phyloP scores from a whole-genome alignment of 2,888 invertebrate genomes.

The Cephonodes hylas region DNA sequence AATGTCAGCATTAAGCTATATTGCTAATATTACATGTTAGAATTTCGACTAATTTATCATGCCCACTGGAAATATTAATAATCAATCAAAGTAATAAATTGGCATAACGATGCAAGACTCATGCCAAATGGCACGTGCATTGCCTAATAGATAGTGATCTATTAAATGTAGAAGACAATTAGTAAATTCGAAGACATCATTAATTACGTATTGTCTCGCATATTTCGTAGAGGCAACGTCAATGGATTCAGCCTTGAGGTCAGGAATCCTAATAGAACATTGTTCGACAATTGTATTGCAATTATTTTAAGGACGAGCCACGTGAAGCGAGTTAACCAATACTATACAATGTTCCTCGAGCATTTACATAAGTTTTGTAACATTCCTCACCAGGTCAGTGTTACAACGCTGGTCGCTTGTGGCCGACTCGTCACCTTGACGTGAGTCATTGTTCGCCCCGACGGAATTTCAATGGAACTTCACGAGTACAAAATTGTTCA shows the following conservation, averaged over 20 bases:
- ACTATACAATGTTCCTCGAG: not conserved
- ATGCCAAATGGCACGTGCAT: too few relatives aligned
- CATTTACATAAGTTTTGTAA: not conserved
- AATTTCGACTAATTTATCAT: too few relatives aligned
- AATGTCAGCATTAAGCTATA: too few relatives aligned
- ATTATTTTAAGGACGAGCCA: not conserved
- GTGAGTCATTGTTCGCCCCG: constrained; percentile 20
- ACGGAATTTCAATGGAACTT: constrained; percentile 25
- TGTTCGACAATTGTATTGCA: not conserved
- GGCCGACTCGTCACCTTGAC: constrained; percentile 20
- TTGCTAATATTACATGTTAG: too few relatives aligned
- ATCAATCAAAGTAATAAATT: too few relatives aligned
- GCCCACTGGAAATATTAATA: too few relatives aligned
- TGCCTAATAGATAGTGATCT: not conserved
- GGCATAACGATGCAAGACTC: too few relatives aligned
- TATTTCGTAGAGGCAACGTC: not conserved
- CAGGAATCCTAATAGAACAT: not conserved
- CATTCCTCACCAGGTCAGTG: constrained; percentile 1
- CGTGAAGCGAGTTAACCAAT: not conserved
- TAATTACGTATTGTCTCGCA: not conserved
- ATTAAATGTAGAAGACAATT: not conserved
- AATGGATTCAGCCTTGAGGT: not conserved
- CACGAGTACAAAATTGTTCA: constrained; percentile 23
- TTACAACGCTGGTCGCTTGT: constrained; percentile 9
- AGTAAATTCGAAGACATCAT: not conserved